Percentiles rank a stretch among this genome's conserved stretches.
Conservation (phyloP, 2,797 vertebrate species). For the Chaunax sp. region DNA sequence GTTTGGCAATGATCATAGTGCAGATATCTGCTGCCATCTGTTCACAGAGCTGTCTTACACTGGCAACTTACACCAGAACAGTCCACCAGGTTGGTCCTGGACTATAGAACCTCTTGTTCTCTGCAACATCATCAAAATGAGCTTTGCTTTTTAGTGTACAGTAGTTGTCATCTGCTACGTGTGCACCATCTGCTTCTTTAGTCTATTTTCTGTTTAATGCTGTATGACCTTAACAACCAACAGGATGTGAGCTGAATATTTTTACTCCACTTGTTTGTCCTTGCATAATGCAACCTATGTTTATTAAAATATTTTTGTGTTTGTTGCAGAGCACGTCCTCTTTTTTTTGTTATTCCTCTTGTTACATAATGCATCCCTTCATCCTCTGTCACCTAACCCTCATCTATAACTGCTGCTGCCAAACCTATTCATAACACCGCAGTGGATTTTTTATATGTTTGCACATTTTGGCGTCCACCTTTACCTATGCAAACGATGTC, state of each 20-base stretch:
- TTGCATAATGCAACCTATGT: constrained; percentile 45
- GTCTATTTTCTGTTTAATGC: constrained; percentile 24
- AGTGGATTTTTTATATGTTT: too few species aligned
- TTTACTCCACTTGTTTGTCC: constrained; percentile 46
- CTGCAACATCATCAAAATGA: constrained; percentile 38
- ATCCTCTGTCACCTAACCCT: constrained; percentile 12
- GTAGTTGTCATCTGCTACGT: constrained; percentile 49
- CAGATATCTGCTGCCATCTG: constrained; percentile 73
- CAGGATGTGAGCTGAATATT: constrained; percentile 41
- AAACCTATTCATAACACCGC: too few species aligned
- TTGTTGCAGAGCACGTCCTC: constrained; percentile 24
- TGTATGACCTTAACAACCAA: constrained; percentile 42
- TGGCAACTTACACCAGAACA: constrained; percentile 42
- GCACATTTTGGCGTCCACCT: too few species aligned
- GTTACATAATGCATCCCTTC: constrained; percentile 32
- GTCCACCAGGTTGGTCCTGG: constrained; percentile 39
- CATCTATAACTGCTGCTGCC: background rate
- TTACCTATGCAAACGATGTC: constrained; percentile 96
- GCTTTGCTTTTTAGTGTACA: constrained; percentile 30
- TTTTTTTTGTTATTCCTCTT: too few species aligned
- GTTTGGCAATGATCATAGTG: constrained; percentile 61
- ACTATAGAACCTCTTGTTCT: constrained; percentile 39
- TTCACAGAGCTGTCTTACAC: constrained; percentile 61
- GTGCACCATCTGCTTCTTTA: constrained; percentile 56
- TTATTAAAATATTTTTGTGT: constrained; percentile 46